Evolutionary conservation across 2,888 invertebrate genomes (phyloP).

Genomic region (Colletes collaris): DNA sequence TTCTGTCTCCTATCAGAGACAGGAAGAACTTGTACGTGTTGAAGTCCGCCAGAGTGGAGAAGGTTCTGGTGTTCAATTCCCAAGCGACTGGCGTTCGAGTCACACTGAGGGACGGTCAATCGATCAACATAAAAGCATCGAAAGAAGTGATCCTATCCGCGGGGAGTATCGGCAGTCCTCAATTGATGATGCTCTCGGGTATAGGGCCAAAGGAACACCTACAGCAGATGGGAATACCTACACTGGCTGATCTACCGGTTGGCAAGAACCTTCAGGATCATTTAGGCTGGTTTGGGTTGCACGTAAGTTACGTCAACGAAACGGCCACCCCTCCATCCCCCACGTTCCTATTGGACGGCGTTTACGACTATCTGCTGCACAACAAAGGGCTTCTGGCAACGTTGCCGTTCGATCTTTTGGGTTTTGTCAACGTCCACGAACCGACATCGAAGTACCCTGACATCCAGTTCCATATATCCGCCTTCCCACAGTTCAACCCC

Average conservation of each 20-base stretch:
- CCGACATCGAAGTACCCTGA: constrained; percentile 85
- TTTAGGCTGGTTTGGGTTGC: constrained; percentile 74
- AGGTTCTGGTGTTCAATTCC: constrained; percentile 84
- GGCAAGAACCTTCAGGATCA: constrained; percentile 86
- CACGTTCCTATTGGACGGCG: constrained; percentile 61
- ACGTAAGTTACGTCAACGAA: constrained; percentile 61
- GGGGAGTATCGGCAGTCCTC: constrained; percentile 88
- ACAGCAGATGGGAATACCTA: constrained; percentile 81
- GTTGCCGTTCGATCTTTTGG: constrained; percentile 83
- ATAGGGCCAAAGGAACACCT: constrained; percentile 85
- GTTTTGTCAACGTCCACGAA: constrained; percentile 84
- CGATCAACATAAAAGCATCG: constrained; percentile 80
- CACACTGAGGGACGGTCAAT: constrained; percentile 75
- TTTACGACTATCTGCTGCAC: constrained; percentile 82
- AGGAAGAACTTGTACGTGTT: constrained; percentile 86
- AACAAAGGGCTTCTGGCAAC: constrained; percentile 83
- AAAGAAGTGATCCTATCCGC: constrained; percentile 88
- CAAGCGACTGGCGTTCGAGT: constrained; percentile 83
- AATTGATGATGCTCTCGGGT: constrained; percentile 88
- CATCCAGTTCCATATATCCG: constrained; percentile 84
- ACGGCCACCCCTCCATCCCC: constrained; percentile 9
- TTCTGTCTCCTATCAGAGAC: constrained; percentile 83
- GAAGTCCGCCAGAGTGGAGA: constrained; percentile 85
- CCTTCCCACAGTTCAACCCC: constrained; percentile 79
- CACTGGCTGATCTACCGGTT: constrained; percentile 83